These are phyloP conservation scores for Sarcophaga subvicina DNA, from an alignment of 2,888 invertebrate genomes.

Conservation along the genomic window DNA sequence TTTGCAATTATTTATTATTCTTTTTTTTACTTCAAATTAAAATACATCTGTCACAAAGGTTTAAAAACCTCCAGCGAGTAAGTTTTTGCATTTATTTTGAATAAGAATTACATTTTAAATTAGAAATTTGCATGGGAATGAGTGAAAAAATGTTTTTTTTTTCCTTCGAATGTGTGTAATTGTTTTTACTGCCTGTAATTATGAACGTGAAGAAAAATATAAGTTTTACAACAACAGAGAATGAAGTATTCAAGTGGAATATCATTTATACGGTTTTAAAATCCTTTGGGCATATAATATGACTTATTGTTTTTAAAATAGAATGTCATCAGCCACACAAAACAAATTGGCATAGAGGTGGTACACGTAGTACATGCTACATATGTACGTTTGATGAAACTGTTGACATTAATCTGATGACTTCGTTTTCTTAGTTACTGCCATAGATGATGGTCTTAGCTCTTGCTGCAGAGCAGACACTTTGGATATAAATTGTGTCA, in stretches of 20 bases:
- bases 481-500: too few relatives aligned
- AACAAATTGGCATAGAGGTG: not conserved
- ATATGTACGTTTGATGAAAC: conserved; percentile 9
- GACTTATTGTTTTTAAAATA: not conserved
- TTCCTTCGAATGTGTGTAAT: conserved; percentile 12
- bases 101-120: conserved; percentile 11
- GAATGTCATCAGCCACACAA: not conserved
- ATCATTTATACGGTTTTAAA: not conserved
- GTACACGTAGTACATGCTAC: not conserved
- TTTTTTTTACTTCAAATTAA: conserved; percentile 55
- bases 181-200: conserved; percentile 23
- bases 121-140: conserved; percentile 38
- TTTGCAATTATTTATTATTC: conserved; percentile 18
- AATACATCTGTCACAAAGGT: conserved; percentile 23
- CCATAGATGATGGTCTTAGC: too few relatives aligned
- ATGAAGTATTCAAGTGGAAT: conserved; percentile 16
- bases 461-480: too few relatives aligned
- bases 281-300: conserved; percentile 5
- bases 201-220: not conserved
- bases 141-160: conserved; percentile 32
- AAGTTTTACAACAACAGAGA: not conserved
- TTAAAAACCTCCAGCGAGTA: conserved; percentile 45
- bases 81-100: conserved; percentile 26
- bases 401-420: too few relatives aligned
- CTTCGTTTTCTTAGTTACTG: too few relatives aligned